Evolutionary conservation across 2,797 vertebrate species (phyloP), one percentile per base, ranked within the genome.

Genomic region (Rhinatrema bivittatum): DNA sequence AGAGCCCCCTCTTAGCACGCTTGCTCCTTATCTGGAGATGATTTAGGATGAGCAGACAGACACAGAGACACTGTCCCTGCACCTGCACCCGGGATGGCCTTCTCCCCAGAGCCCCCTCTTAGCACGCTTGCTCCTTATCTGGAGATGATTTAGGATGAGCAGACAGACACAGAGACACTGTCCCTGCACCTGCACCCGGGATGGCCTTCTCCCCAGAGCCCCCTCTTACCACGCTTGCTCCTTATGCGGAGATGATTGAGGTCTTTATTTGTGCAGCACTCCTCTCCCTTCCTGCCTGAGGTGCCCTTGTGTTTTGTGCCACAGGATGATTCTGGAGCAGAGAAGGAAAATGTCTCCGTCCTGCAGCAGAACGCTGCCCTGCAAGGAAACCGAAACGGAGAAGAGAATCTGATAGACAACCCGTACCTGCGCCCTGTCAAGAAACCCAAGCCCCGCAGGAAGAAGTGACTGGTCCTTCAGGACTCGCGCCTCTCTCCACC

Each of bases 41-140:
- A 96, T 99, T 62, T 95, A 99, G 74, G 95, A 99, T 0, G 95
- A 99, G 32, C 95, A 98, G 83, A 91, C 91, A 0, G 95, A 99
- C 82, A 85, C 82, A 0, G 95, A 99, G 62, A 98, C 93, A 68
- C 59, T 89, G 3, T 39, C 82, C 1, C 81, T 90, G 40, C 88
- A 93, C 36, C 73, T 78, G 49, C 76, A 84, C 50, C 63, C 56
- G 70, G 82, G 85, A 66, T 3, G 54, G 2, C 9, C n/a, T 29
- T 33, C 7, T 13, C 20, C n/a, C n/a, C n/a, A n/a, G n/a, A n/a
- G n/a, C 26, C 17, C 21, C 36, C 18, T 53, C 6, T 6, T n/a
- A n/a, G n/a, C n/a, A n/a, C n/a, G n/a, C n/a, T n/a, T n/a, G n/a
- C n/a, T n/a, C n/a, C n/a, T n/a, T n/a, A n/a, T n/a, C n/a, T n/a